A percentile compares a stretch with the other conserved stretches of the same genome.
Evolutionary conservation across 2,888 invertebrate genomes (phyloP).

Genomic region (Caenorhabditis auriculariae): DNA sequence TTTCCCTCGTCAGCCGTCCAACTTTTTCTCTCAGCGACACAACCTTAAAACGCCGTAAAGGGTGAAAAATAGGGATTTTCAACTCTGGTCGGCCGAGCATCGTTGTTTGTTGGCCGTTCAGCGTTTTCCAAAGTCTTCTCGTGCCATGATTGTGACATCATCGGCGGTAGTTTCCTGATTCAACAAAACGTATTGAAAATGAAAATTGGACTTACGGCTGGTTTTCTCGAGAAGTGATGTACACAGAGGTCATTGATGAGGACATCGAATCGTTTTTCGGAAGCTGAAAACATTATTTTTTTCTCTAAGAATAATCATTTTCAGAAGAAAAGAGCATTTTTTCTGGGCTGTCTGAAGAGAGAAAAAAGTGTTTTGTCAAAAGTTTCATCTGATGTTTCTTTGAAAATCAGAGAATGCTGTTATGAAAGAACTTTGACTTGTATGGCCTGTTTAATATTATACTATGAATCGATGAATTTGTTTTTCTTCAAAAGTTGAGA

Average conservation of each 20-base stretch:
- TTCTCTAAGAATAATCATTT: no score
- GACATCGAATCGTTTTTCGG: conserved; percentile 24
- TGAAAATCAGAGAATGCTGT: no score
- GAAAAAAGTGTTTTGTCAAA: no score
- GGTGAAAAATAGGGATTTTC: background rate
- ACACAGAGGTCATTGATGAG: conserved; percentile 25
- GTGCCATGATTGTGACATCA: conserved; percentile 45
- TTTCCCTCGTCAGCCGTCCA: conserved; percentile 30
- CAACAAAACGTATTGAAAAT: background rate
- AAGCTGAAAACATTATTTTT: no score
- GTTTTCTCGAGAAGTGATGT: background rate
- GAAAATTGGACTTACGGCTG: background rate
- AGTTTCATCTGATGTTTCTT: no score
- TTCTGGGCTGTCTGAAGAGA: no score
- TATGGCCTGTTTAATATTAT: no score
- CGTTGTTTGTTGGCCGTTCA: conserved; percentile 4
- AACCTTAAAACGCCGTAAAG: conserved; percentile 13
- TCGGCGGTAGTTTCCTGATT: no score
- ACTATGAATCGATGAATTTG: no score
- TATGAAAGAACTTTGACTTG: no score
- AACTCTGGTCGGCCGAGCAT: background rate
- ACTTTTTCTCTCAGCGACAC: conserved; percentile 39
- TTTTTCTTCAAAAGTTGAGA: no score
- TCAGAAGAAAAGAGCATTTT: no score
- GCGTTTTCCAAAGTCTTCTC: conserved; percentile 27